Base-by-base conservation (phyloP, 2,113 vertebrate species). In the Toxostoma redivivum region DNA sequence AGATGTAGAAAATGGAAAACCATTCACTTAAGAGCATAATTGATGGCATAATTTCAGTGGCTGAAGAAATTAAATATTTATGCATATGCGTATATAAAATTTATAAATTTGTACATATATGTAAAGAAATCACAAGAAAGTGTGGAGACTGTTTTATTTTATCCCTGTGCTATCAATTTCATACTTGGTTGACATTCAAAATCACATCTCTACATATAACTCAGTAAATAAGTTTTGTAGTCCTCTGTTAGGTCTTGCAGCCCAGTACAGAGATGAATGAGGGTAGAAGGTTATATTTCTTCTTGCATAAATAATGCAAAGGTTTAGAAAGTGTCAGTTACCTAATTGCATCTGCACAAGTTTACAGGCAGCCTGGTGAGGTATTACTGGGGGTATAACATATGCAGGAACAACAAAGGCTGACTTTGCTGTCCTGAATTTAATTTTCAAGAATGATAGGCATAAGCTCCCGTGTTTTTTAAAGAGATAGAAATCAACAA, bases 261-360 rank as follows among this genome's bases (percentile, higher is more conserved):
- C 65, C 42, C 42, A 82, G 30, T 89, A 15, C 11, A 40, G 87
- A 69, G 45, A 54, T 61, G 61, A 81, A 76, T 38, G 70, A 80
- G 27, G 11, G 31, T 7, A 62, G 27, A 56, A 81, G 81, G 9
- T 90, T 94, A 3, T 78, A 33, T 96, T 96, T 94, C 91, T 88
- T 92, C 58, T 82, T 94, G 35, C 74, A 93, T 95, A 64, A 95
- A 94, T 96, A 96, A 96, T 95, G 27, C 35, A 95, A 80, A 27
- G 7, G 54, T 66, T 94, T 86, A 83, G 74, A 54, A 88, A 83
- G 91, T 44, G 90, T 93, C 74, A 58, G 58, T 94, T 95, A 92
- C 35, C 85, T 82, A 87, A 80, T 69, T 96, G 83, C 56, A 47
- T 72, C 76, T 88, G 76, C 50, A 31, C 47, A 67, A 73, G 42